Conservation (phyloP, 2,113 vertebrate genomes). For the Ariopsis seemanni region DNA sequence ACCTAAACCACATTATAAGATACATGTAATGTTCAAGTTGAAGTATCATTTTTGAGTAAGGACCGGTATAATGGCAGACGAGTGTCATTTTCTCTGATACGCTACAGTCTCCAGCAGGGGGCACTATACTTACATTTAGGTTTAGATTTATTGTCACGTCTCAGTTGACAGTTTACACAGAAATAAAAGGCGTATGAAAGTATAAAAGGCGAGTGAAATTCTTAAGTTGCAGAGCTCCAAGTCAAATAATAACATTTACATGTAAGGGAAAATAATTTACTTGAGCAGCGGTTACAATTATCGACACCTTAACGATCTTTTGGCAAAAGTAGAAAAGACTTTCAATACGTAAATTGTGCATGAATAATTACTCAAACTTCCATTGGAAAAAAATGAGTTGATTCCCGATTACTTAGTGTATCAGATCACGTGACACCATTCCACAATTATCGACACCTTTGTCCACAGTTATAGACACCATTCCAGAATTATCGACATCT, state of each 20-base stretch:
- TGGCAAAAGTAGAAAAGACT: too few relatives aligned
- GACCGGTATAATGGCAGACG: not conserved
- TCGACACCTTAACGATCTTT: too few relatives aligned
- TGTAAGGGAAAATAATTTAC: not conserved
- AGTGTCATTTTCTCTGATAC: not conserved
- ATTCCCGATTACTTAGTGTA: too few relatives aligned
- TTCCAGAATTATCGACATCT: too few relatives aligned
- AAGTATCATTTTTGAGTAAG: not conserved
- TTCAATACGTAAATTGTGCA: too few relatives aligned
- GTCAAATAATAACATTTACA: not conserved
- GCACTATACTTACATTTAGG: not conserved
- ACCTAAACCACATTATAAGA: not conserved
- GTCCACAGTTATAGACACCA: too few relatives aligned
- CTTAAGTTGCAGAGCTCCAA: not conserved
- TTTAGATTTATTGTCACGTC: not conserved
- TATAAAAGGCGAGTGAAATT: not conserved
- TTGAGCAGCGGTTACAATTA: too few relatives aligned
- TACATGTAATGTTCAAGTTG: not conserved
- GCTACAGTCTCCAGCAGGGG: slow-evolving; percentile 7
- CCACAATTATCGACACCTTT: too few relatives aligned
- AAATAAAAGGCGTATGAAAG: not conserved
- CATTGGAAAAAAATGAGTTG: too few relatives aligned
- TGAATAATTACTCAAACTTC: too few relatives aligned
- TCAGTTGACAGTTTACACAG: not conserved
- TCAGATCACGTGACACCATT: too few relatives aligned